These are phyloP conservation scores for Nycticorax nycticorax DNA, from an alignment of 2,113 vertebrate species.

Conservation along the genomic window DNA sequence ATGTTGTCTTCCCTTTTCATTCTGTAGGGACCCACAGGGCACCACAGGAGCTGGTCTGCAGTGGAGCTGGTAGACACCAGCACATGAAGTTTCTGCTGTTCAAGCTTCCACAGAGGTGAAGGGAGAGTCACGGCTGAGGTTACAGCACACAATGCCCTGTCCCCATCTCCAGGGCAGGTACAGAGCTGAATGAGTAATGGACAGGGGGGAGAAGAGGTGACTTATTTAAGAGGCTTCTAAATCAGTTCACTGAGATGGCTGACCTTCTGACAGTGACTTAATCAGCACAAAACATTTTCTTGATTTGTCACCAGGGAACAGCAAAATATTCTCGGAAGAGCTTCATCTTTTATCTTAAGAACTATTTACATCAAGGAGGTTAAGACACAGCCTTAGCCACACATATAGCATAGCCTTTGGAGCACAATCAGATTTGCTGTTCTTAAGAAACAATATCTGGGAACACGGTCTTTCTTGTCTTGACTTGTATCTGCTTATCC, in stretches of 20 bases:
- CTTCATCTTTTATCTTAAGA: constrained; percentile 33
- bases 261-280: constrained; percentile 47
- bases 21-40: background rate
- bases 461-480: background rate
- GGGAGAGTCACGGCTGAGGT: background rate
- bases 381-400: constrained; percentile 8
- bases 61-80: background rate
- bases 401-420: background rate
- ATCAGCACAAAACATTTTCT: constrained; percentile 49
- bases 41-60: background rate
- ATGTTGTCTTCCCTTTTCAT: background rate
- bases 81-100: background rate
- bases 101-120: background rate
- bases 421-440: background rate
- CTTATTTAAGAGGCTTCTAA: constrained; percentile 18
- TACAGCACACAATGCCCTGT: background rate
- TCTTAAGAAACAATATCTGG: background rate
- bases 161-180: background rate
- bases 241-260: background rate
- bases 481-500: background rate
- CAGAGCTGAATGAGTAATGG: background rate
- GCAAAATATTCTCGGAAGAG: constrained; percentile 47
- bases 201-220: background rate
- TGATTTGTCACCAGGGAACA: constrained; percentile 11
- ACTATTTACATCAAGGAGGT: constrained; percentile 36